Percentiles rank a stretch among this genome's conserved stretches.
Conservation (phyloP, 2,797 vertebrate genomes). For the Tragopan temminckii region DNA sequence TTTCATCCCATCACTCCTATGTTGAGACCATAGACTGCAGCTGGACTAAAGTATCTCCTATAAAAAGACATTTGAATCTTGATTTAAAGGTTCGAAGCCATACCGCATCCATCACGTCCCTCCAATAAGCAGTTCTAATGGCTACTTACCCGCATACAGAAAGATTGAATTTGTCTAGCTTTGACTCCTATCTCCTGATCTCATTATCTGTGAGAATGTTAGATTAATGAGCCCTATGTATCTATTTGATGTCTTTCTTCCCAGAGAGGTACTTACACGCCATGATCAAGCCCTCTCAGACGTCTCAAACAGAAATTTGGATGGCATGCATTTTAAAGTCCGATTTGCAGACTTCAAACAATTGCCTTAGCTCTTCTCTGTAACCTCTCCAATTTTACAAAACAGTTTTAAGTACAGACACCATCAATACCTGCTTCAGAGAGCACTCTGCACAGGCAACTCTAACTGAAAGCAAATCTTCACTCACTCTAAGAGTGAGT, state of each 20-base stretch:
- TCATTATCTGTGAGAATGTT: not conserved
- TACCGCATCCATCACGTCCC: not conserved
- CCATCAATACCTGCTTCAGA: not conserved
- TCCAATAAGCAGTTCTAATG: conserved; percentile 8
- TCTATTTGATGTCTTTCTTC: conserved; percentile 21
- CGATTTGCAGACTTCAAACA: not conserved
- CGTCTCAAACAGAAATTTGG: not conserved
- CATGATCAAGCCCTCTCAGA: not conserved
- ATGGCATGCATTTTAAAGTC: not conserved
- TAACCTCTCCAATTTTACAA: not conserved
- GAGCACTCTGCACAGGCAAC: not conserved
- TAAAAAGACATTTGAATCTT: not conserved
- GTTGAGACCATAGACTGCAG: not conserved
- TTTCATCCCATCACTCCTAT: not conserved
- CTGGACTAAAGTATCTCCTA: not conserved
- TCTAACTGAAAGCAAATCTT: not conserved
- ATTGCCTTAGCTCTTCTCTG: not conserved
- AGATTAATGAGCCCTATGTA: conserved; percentile 16
- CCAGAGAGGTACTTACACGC: not conserved
- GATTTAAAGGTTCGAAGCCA: not conserved
- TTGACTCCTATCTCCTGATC: conserved; percentile 41
- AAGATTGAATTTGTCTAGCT: conserved; percentile 13
- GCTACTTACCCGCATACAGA: not conserved
- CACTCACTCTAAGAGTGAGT: not conserved
- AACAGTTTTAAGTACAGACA: not conserved